Evolutionary conservation across 2,888 invertebrate genomes (phyloP).

Genomic region (Bibio marci): DNA sequence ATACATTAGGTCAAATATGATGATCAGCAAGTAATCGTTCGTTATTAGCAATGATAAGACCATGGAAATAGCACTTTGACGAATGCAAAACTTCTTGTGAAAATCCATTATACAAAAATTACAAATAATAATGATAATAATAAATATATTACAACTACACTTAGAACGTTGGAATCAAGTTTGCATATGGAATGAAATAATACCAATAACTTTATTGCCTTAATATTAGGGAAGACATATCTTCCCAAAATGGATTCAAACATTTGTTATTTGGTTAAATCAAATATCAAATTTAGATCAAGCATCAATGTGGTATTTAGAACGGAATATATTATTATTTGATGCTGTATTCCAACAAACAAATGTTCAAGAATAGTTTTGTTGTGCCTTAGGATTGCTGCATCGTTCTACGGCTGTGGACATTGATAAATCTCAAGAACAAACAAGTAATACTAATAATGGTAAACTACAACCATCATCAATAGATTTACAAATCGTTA

Average conservation of each 20-base stretch:
- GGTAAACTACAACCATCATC: slow-evolving; percentile 22
- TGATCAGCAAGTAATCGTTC: slow-evolving; percentile 95
- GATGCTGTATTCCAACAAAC: slow-evolving; percentile 35
- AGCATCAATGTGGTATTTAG: slow-evolving; percentile 71
- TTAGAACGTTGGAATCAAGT: slow-evolving; percentile 90
- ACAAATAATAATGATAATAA: slow-evolving; percentile 48
- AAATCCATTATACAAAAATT: slow-evolving; percentile 84
- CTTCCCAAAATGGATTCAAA: slow-evolving; percentile 84
- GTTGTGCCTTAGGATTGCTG: slow-evolving; percentile 86
- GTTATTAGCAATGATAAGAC: slow-evolving; percentile 76
- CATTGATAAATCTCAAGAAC: slow-evolving; percentile 39
- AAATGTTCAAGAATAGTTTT: slow-evolving; percentile 54
- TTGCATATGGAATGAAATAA: slow-evolving; percentile 79
- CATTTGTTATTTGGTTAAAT: slow-evolving; percentile 77
- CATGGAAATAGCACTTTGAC: slow-evolving; percentile 69
- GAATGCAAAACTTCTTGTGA: slow-evolving; percentile 62
- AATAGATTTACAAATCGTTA: slow-evolving; percentile 35
- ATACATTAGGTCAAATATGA: slow-evolving; percentile 65
- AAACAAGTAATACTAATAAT: slow-evolving; percentile 22
- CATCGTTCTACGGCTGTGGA: slow-evolving; percentile 51
- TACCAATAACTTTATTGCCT: slow-evolving; percentile 61
- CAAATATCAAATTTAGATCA: slow-evolving; percentile 79
- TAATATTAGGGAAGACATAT: slow-evolving; percentile 72
- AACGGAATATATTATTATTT: slow-evolving; percentile 42
- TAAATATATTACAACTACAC: slow-evolving; percentile 58